A percentile compares a stretch with the other conserved stretches of the same genome.
These are phyloP conservation scores for Trichomalopsis sarcophagae DNA, from an alignment of 1,140 invertebrate species.

Conservation along the genomic window DNA sequence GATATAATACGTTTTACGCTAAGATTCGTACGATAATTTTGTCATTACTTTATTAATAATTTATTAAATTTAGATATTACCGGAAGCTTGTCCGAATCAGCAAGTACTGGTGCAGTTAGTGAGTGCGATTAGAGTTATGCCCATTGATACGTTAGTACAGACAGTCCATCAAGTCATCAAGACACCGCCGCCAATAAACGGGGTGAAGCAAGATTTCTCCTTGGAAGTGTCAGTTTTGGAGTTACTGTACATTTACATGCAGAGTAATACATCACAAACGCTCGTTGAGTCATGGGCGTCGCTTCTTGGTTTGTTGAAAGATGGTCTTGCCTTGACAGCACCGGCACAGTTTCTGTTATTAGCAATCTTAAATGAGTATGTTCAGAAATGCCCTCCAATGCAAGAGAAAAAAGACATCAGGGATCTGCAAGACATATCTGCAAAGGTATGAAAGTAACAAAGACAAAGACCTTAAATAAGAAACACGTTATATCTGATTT, in stretches of 20 bases:
- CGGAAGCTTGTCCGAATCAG: slow-evolving; percentile 83
- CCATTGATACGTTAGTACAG: slow-evolving; percentile 90
- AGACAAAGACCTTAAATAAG: too few species aligned
- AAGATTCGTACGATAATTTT: not conserved
- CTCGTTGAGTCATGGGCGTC: slow-evolving; percentile 88
- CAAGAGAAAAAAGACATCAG: slow-evolving; percentile 89
- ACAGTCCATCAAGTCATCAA: slow-evolving; percentile 89
- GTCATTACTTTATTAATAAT: not conserved
- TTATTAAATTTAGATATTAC: slow-evolving; percentile 74
- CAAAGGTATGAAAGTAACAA: slow-evolving; percentile 73
- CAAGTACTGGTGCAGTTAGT: slow-evolving; percentile 87
- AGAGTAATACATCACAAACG: slow-evolving; percentile 80
- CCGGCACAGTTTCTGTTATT: slow-evolving; percentile 89
- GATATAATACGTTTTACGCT: not conserved
- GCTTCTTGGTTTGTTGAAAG: slow-evolving; percentile 85
- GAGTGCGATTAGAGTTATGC: slow-evolving; percentile 88
- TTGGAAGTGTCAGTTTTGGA: slow-evolving; percentile 79
- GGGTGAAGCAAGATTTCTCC: slow-evolving; percentile 78
- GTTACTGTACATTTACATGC: slow-evolving; percentile 84
- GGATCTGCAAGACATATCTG: slow-evolving; percentile 87
- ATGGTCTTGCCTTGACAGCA: slow-evolving; percentile 82
- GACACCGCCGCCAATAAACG: slow-evolving; percentile 83
- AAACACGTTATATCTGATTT: too few species aligned
- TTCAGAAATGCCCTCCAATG: slow-evolving; percentile 86
- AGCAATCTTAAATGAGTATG: slow-evolving; percentile 90